phyloP scores from a whole-genome alignment of 2,888 invertebrate species.

The Plutella xylostella region DNA sequence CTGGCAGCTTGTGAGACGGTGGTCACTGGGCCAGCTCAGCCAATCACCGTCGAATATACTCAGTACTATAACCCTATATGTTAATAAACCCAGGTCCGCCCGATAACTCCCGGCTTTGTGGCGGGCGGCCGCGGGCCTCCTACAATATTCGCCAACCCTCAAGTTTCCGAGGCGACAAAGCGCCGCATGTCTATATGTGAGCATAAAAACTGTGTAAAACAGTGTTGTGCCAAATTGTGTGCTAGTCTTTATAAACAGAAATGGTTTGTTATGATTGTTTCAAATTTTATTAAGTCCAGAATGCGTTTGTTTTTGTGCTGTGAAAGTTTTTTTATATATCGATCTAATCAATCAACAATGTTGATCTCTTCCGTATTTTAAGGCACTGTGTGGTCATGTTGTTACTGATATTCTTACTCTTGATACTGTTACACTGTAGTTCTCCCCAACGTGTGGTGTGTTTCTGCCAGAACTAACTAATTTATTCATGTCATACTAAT shows the following conservation, averaged over 20 bases:
- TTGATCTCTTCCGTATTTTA: too few species aligned
- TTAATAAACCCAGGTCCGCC: too few species aligned
- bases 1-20: background rate
- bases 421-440: too few species aligned
- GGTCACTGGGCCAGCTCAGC: slow-evolving; percentile 8
- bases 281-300: slow-evolving; percentile 70
- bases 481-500: too few species aligned
- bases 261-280: slow-evolving; percentile 65
- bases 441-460: too few species aligned
- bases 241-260: slow-evolving; percentile 60
- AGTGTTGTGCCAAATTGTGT: slow-evolving; percentile 69
- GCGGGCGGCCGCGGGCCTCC: background rate
- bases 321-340: slow-evolving; percentile 40
- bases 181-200: background rate
- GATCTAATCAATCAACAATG: too few species aligned
- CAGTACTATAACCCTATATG: too few species aligned
- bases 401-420: too few species aligned
- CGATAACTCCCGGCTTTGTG: too few species aligned
- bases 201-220: slow-evolving; percentile 42
- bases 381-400: too few species aligned
- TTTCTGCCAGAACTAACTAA: too few species aligned
- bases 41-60: too few species aligned
- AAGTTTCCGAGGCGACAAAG: background rate
- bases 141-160: background rate
- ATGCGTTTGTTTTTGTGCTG: slow-evolving; percentile 68